These are phyloP conservation scores for Buathra laborator DNA, from an alignment of 2,888 invertebrate genomes.

Conservation along the genomic window DNA sequence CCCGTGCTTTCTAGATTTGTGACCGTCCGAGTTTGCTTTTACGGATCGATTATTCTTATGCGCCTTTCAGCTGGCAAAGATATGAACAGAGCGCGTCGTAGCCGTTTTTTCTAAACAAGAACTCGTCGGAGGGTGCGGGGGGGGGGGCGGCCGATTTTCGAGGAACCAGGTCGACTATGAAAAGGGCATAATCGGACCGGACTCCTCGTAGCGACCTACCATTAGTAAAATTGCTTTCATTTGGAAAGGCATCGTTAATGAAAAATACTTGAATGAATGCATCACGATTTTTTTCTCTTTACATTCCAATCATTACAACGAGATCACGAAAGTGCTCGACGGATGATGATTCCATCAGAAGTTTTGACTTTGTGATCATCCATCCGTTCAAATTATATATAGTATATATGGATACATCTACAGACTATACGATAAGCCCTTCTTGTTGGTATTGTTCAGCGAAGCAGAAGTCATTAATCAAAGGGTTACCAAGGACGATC, in stretches of 20 bases:
- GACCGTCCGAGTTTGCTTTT: background rate
- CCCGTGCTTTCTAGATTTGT: slow-evolving; percentile 10
- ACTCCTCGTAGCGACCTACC: background rate
- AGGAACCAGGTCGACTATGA: slow-evolving; percentile 47
- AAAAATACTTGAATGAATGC: slow-evolving; percentile 10
- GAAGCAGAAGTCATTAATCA: slow-evolving; percentile 52
- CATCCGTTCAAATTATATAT: background rate
- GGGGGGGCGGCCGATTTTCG: background rate
- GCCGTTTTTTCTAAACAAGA: slow-evolving; percentile 21
- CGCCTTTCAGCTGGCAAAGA: background rate
- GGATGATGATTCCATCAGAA: background rate
- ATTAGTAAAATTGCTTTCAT: slow-evolving; percentile 29
- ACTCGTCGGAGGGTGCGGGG: slow-evolving; percentile 15
- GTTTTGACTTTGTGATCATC: background rate
- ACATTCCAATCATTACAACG: background rate
- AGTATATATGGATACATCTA: background rate
- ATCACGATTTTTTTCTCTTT: background rate
- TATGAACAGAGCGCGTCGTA: background rate
- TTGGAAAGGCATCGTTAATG: background rate
- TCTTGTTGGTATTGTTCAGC: background rate
- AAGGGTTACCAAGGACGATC: slow-evolving; percentile 3
- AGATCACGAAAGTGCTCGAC: background rate
- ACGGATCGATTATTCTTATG: slow-evolving; percentile 25
- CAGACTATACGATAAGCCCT: background rate
- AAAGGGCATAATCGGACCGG: background rate